phyloP scores from a whole-genome alignment of 2,113 vertebrate species.

The Menidia beryllina region DNA sequence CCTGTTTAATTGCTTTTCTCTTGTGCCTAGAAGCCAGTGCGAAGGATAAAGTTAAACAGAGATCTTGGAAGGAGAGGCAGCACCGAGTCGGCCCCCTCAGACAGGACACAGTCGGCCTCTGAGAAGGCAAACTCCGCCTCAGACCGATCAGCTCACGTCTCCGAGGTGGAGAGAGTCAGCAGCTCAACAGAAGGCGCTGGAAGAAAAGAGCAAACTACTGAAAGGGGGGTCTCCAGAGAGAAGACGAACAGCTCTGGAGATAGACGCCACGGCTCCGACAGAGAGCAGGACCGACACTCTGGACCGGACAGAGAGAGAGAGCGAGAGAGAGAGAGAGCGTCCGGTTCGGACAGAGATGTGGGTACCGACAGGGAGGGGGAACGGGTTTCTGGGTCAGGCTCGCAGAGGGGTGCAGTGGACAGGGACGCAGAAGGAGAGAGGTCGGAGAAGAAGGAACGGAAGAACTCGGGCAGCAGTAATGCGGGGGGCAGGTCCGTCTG shows the following conservation, averaged over 20 bases:
- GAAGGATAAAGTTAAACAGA: conserved; percentile 75
- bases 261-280: conserved; percentile 38
- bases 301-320: conserved; percentile 55
- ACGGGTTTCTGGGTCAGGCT: conserved; percentile 19
- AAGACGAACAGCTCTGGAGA: conserved; percentile 57
- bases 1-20: not conserved
- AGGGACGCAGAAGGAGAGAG: conserved; percentile 51
- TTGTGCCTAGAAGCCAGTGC: conserved; percentile 56
- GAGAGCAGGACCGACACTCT: conserved; percentile 49
- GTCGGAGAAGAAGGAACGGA: conserved; percentile 36
- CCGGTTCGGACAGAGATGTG: conserved; percentile 16
- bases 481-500: conserved; percentile 63
- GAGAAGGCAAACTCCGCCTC: conserved; percentile 56
- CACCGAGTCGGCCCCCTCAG: conserved; percentile 31
- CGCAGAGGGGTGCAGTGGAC: conserved; percentile 41
- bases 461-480: conserved; percentile 31
- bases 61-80: conserved; percentile 71
- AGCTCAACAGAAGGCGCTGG: conserved; percentile 30
- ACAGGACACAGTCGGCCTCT: conserved; percentile 24
- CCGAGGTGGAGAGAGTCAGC: conserved; percentile 51
- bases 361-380: conserved; percentile 47
- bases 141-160: conserved; percentile 43
- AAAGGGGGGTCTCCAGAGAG: conserved; percentile 60
- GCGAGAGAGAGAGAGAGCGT: too few species aligned
- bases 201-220: conserved; percentile 58